These are phyloP conservation scores for Thysanoteuthis rhombus DNA, from an alignment of 2,888 invertebrate genomes.

Conservation along the genomic window DNA sequence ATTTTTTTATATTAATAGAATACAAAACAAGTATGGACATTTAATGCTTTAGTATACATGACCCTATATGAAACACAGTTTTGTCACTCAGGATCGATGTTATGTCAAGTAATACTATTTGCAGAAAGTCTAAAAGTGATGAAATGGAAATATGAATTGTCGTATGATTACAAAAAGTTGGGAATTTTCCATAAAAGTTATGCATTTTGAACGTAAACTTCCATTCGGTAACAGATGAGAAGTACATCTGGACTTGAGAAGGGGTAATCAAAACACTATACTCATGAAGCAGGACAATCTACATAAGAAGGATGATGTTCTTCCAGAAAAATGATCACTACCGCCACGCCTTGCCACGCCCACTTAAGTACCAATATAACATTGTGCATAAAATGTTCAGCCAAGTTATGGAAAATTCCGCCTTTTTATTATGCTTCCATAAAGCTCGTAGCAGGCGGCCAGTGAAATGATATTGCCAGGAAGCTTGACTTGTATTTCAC, in stretches of 20 bases:
- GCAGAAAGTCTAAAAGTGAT: background rate
- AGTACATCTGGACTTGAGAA: background rate
- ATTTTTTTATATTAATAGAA: background rate
- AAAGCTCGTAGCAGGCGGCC: background rate
- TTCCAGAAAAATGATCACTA: background rate
- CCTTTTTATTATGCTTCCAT: background rate
- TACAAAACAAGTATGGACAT: background rate
- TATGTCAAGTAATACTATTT: background rate
- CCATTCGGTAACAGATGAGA: background rate
- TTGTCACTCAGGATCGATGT: background rate
- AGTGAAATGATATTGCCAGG: background rate
- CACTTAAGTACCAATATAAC: background rate
- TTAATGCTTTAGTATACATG: slow-evolving; percentile 12
- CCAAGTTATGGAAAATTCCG: background rate
- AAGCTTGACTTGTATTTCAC: background rate
- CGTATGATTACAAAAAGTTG: background rate
- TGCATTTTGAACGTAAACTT: background rate
- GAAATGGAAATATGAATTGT: background rate
- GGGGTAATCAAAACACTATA: background rate
- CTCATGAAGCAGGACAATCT: background rate
- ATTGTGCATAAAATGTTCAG: background rate
- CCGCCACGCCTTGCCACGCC: background rate
- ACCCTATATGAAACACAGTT: background rate
- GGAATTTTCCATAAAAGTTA: background rate
- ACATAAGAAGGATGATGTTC: background rate